phyloP scores from a whole-genome alignment of 1,140 invertebrate genomes.

The Contarinia nasturtii region DNA sequence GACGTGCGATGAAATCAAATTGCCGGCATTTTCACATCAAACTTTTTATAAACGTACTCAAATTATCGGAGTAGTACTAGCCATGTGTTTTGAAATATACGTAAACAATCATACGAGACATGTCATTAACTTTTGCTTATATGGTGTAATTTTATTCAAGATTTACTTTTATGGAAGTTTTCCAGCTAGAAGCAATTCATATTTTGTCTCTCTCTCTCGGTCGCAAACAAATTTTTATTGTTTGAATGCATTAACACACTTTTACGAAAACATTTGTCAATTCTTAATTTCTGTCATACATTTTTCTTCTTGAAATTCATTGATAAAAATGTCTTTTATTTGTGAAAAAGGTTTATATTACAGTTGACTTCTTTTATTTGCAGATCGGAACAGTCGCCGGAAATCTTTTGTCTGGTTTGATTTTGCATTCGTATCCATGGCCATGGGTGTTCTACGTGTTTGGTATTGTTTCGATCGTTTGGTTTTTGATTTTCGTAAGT shows the following conservation, averaged over 20 bases:
- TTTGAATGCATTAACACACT: too few relatives aligned
- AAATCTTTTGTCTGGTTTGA: conserved; percentile 47
- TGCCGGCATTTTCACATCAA: not conserved
- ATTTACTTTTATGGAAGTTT: not conserved
- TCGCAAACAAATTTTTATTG: not conserved
- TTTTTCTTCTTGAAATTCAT: too few relatives aligned
- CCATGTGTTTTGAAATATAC: too few relatives aligned
- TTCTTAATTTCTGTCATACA: too few relatives aligned
- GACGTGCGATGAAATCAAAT: not conserved
- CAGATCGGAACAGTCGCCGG: conserved; percentile 52
- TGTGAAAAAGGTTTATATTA: not conserved
- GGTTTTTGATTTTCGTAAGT: conserved; percentile 52
- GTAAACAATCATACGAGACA: too few relatives aligned
- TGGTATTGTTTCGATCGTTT: conserved; percentile 48
- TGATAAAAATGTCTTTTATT: not conserved
- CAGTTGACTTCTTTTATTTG: conserved; percentile 8
- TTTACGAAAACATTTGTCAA: too few relatives aligned
- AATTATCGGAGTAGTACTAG: too few relatives aligned
- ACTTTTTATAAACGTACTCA: not conserved
- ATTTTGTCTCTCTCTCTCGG: not conserved
- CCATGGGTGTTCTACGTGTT: conserved; percentile 67
- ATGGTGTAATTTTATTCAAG: not conserved
- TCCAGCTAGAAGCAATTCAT: not conserved
- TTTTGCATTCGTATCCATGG: conserved; percentile 49
- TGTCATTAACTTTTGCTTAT: too few relatives aligned